A percentile compares a stretch with the other conserved stretches of the same genome.
These are phyloP conservation scores for Emys orbicularis DNA, from an alignment of 2,797 vertebrate species.

Conservation along the genomic window DNA sequence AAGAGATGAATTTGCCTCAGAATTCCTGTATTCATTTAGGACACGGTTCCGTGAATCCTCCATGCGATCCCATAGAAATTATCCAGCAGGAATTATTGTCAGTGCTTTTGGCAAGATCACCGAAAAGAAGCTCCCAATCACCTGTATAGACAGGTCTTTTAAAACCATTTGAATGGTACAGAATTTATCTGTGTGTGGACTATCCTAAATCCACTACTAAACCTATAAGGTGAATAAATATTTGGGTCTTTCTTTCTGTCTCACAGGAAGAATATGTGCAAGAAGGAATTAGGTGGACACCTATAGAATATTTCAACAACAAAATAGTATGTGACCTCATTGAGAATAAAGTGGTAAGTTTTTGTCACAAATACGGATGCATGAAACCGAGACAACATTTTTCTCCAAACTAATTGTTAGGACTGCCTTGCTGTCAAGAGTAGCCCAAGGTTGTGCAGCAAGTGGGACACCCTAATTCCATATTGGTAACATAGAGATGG, in stretches of 20 bases:
- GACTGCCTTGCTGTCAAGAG: slow-evolving; percentile 37
- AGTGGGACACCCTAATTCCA: slow-evolving; percentile 64
- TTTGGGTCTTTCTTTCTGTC: slow-evolving; percentile 31
- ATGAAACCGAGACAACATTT: not conserved
- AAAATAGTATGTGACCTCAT: slow-evolving; percentile 99
- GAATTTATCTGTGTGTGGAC: not conserved
- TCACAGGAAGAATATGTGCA: slow-evolving; percentile 96
- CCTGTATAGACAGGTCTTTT: not conserved
- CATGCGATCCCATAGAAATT: not conserved
- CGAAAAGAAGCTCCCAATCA: not conserved
- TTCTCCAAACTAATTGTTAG: not conserved
- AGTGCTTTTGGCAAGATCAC: not conserved
- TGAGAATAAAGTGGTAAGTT: slow-evolving; percentile 94
- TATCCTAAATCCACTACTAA: not conserved
- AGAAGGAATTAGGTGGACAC: slow-evolving; percentile 96
- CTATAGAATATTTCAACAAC: slow-evolving; percentile 98
- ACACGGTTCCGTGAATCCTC: not conserved
- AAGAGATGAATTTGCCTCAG: not conserved
- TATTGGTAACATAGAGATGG: slow-evolving; percentile 20
- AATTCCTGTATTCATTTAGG: not conserved
- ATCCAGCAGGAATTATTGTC: not conserved
- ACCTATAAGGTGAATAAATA: not conserved
- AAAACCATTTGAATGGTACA: not conserved
- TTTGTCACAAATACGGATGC: not conserved
- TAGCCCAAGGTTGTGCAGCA: slow-evolving; percentile 35